Percentiles rank a stretch among this genome's conserved stretches.
phyloP scores from a whole-genome alignment of 1,140 invertebrate genomes.

The Delia radicum region DNA sequence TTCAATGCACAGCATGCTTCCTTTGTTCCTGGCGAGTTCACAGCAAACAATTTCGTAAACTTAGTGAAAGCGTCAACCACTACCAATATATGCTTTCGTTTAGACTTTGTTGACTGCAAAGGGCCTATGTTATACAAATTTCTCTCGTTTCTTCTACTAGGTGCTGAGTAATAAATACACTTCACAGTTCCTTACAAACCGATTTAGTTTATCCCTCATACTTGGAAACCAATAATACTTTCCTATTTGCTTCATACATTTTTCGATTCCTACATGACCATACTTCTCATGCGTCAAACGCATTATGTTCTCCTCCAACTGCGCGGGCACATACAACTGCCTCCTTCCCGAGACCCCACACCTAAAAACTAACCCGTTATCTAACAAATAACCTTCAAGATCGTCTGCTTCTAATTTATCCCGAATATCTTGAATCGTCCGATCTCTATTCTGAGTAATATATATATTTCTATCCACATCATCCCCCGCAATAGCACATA shows the following conservation, averaged over 20 bases:
- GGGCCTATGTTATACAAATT: conserved; percentile 37
- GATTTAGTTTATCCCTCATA: no score
- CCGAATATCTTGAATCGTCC: neutral
- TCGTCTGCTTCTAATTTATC: no score
- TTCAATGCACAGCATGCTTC: conserved; percentile 36
- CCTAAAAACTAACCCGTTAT: neutral
- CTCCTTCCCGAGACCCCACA: no score
- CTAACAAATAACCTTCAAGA: no score
- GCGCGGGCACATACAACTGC: no score
- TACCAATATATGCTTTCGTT: conserved; percentile 54
- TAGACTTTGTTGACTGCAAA: conserved; percentile 35
- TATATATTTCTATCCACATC: neutral
- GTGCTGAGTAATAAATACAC: neutral
- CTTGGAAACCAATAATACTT: no score
- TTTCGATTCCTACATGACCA: neutral
- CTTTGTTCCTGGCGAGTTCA: conserved; percentile 36
- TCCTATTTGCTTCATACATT: neutral
- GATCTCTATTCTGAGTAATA: neutral
- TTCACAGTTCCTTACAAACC: no score
- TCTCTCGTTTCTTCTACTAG: neutral
- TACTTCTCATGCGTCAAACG: no score
- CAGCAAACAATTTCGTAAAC: no score
- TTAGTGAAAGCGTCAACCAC: conserved; percentile 54
- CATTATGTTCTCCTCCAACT: no score
- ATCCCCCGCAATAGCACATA: neutral